Percentiles rank a stretch among this genome's conserved stretches.
phyloP scores from a whole-genome alignment of 2,797 vertebrate species.

The Lerista edwardsae region DNA sequence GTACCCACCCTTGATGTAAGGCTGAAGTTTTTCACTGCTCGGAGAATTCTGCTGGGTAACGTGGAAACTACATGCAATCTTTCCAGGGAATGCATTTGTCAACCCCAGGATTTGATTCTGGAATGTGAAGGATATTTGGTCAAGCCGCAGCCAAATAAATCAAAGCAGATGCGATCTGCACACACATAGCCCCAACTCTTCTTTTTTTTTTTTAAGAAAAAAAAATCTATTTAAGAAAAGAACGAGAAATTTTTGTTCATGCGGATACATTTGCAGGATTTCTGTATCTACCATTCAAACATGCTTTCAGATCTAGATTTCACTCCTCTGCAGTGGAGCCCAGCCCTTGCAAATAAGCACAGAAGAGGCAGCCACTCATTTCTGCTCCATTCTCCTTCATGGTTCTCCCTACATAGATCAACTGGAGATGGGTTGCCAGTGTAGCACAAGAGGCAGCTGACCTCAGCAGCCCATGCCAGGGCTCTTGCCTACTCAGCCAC shows the following conservation, averaged over 20 bases:
- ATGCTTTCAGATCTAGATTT: slow-evolving; percentile 39
- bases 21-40: slow-evolving; percentile 81
- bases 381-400: background rate
- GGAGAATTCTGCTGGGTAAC: slow-evolving; percentile 86
- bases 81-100: slow-evolving; percentile 86
- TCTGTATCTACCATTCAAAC: slow-evolving; percentile 44
- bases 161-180: slow-evolving; percentile 67
- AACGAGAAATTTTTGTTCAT: background rate
- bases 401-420: background rate
- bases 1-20: slow-evolving; percentile 82
- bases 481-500: too few relatives aligned
- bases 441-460: too few relatives aligned
- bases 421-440: background rate
- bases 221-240: slow-evolving; percentile 5
- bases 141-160: slow-evolving; percentile 60
- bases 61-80: slow-evolving; percentile 87
- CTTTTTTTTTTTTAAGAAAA: too few relatives aligned
- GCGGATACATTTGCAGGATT: background rate
- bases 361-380: slow-evolving; percentile 22
- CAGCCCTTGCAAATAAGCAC: slow-evolving; percentile 50
- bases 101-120: slow-evolving; percentile 87
- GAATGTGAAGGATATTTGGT: slow-evolving; percentile 72
- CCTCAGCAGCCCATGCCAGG: too few relatives aligned
- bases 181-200: background rate
- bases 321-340: slow-evolving; percentile 33